Evolutionary conservation across 2,797 vertebrate species (phyloP).

Genomic region (Gymnopithys bicolor): DNA sequence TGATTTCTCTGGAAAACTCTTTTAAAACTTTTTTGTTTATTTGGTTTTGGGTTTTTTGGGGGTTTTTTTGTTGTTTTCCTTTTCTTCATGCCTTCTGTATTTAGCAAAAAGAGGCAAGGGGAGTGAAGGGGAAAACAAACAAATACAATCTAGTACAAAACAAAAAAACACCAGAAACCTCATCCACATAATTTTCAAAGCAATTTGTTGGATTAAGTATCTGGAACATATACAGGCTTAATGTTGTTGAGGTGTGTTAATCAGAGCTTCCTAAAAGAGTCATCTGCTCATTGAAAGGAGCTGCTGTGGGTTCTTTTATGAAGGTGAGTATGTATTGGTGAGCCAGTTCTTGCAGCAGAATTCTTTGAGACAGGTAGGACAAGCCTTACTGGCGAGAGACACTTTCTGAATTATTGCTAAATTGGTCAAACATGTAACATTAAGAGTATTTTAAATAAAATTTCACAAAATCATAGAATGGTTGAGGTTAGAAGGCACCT

Average conservation of each 20-base stretch:
- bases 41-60: background rate
- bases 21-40: background rate
- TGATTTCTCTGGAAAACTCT: background rate
- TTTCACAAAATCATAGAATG: background rate
- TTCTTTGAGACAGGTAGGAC: background rate
- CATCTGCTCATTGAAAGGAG: background rate
- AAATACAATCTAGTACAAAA: background rate
- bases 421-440: fast-evolving
- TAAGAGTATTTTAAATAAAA: background rate
- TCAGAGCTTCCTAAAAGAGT: background rate
- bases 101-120: background rate
- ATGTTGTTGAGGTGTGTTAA: background rate
- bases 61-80: background rate
- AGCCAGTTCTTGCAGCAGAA: background rate
- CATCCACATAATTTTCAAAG: background rate
- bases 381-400: background rate
- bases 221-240: background rate
- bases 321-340: background rate
- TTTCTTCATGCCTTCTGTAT: background rate
- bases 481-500: background rate
- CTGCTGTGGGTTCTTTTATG: background rate
- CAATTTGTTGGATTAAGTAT: background rate
- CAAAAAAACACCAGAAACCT: background rate
- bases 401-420: background rate
- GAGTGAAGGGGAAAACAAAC: background rate